These are phyloP conservation scores for Troides helena DNA, from an alignment of 2,888 invertebrate genomes.

Conservation along the genomic window DNA sequence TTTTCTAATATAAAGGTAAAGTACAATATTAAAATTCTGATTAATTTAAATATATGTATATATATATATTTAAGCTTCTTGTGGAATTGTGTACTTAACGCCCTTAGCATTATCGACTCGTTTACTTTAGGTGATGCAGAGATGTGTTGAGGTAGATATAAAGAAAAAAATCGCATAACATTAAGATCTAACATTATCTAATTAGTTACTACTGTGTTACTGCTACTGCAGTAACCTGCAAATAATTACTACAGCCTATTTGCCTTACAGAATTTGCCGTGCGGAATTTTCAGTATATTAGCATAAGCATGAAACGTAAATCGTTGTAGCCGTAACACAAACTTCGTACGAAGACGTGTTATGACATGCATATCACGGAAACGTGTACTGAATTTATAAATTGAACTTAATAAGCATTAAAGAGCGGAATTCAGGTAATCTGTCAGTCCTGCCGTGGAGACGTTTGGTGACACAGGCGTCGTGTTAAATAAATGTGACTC, in stretches of 20 bases:
- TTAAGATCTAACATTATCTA: neutral
- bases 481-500: slow-evolving; percentile 39
- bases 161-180: neutral
- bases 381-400: slow-evolving; percentile 50
- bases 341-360: slow-evolving; percentile 35
- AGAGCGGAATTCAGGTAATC: slow-evolving; percentile 52
- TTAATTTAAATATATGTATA: too few relatives aligned
- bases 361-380: slow-evolving; percentile 33
- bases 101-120: too few relatives aligned
- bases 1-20: too few relatives aligned
- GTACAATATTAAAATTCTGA: too few relatives aligned
- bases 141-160: neutral
- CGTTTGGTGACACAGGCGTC: slow-evolving; percentile 40
- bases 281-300: slow-evolving; percentile 1
- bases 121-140: too few relatives aligned
- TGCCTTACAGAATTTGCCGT: slow-evolving; percentile 7
- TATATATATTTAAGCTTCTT: too few relatives aligned
- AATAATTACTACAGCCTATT: neutral
- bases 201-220: too few relatives aligned
- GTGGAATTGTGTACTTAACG: too few relatives aligned
- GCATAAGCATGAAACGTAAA: slow-evolving; percentile 15
- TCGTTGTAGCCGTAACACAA: slow-evolving; percentile 16
- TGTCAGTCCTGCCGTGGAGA: slow-evolving; percentile 43
- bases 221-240: neutral
- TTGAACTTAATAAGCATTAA: slow-evolving; percentile 52